Evolutionary conservation across 2,888 invertebrate species (phyloP), one percentile per base, ranked within the genome.

Genomic region (Patella pellucida): DNA sequence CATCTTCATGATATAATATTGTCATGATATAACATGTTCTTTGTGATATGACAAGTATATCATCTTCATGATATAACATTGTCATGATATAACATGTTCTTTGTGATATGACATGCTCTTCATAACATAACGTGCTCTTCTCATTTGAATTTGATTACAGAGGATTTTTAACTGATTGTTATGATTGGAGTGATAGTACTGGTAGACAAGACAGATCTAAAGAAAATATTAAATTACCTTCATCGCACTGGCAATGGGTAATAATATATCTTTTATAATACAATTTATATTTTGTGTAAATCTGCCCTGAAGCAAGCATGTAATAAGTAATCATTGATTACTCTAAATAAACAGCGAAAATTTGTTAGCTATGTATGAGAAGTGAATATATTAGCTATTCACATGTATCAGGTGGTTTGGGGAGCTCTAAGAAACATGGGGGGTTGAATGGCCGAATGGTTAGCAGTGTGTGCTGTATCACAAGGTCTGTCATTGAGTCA

Each of bases 211-310:
- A 95, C 89, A 93, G 96, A 74, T 96, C 95, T 52, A 94, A 96
- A 85, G 97, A 97, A 88, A 95, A 95, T 84, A 95, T 96, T 0
- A 96, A 96, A 90, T 92, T 97, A 41, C 93, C 96, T 0, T 96
- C 95, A 62, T 94, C 94, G 84, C 95, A 96, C 87, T 97, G 97
- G 95, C 95, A 95, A 87, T 97, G 97, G 97, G 95, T 95, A 91
- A 86, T 41, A 41, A 41, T 41, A 41, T 41, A 41, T 1, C 7
- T 41, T n/a, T 41, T 41, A 41, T 9, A 41, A 41, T 41, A 41
- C 41, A 41, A 41, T 41, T 41, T 41, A 41, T 41, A 41, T 41
- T 41, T 0, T 9, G 41, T 41, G 41, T 41, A 41, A 9, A 41
- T 41, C 31, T 0, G 31, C 5, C 31, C 4, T 41, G 31, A 41